Conservation (phyloP, 2,113 vertebrate genomes). For the Danio rerio region DNA sequence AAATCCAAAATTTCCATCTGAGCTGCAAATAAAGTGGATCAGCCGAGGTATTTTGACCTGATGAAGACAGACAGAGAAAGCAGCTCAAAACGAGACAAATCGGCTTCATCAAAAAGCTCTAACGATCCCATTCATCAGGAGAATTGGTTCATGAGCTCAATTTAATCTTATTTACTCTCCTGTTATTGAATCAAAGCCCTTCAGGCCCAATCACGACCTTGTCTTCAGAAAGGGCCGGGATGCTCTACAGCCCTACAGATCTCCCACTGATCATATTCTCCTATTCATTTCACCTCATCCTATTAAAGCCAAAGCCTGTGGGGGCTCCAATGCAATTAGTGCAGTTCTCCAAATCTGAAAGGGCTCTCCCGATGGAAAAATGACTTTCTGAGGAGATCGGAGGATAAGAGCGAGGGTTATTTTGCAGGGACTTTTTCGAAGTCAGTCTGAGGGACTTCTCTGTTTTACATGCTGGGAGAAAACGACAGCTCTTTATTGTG, state of each 20-base stretch:
- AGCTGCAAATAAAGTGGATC: background rate
- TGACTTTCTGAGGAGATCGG: background rate
- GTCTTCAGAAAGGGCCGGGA: background rate
- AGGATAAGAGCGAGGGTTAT: background rate
- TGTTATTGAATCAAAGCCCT: background rate
- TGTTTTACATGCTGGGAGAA: background rate
- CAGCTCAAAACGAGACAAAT: background rate
- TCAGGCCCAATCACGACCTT: conserved; percentile 11
- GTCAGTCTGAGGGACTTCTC: background rate
- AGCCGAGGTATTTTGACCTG: background rate
- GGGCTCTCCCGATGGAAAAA: background rate
- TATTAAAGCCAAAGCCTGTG: conserved; percentile 67
- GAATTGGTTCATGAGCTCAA: background rate
- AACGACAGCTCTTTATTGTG: too few species aligned
- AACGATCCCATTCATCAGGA: background rate
- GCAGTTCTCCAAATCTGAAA: conserved; percentile 62
- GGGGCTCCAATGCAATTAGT: conserved; percentile 70
- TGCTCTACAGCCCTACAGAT: conserved; percentile 6
- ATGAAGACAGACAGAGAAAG: background rate
- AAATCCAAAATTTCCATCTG: too few species aligned
- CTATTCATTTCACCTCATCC: conserved; percentile 65
- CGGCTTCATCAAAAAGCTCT: background rate
- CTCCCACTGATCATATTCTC: conserved; percentile 67
- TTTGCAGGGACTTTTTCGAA: background rate
- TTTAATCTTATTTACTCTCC: background rate